phyloP scores from a whole-genome alignment of 2,797 vertebrate species.

The Sebastolobus alascanus region DNA sequence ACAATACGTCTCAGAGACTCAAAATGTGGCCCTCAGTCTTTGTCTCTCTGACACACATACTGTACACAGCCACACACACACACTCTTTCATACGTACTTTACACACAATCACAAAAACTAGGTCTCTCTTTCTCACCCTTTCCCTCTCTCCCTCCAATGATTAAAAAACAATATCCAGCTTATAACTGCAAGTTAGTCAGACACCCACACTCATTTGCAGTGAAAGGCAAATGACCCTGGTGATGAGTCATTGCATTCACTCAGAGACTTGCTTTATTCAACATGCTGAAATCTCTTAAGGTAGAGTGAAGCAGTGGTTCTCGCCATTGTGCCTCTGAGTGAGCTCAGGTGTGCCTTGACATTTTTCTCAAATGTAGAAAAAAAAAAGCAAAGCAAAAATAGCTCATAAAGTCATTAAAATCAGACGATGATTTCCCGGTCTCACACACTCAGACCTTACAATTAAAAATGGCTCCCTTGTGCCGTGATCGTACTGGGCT shows the following conservation, averaged over 20 bases:
- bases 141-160: slow-evolving; percentile 62
- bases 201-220: slow-evolving; percentile 89
- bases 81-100: slow-evolving; percentile 21
- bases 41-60: slow-evolving; percentile 44
- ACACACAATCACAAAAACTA: slow-evolving; percentile 40
- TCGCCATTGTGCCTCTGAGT: slow-evolving; percentile 55
- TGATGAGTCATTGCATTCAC: slow-evolving; percentile 86
- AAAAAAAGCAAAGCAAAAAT: slow-evolving; percentile 35
- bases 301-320: slow-evolving; percentile 60
- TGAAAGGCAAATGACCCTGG: slow-evolving; percentile 87
- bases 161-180: slow-evolving; percentile 86
- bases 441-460: slow-evolving; percentile 6
- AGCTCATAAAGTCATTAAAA: slow-evolving; percentile 41
- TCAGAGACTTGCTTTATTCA: slow-evolving; percentile 78
- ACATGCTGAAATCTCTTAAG: slow-evolving; percentile 73
- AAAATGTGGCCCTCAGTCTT: slow-evolving; percentile 54
- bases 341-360: slow-evolving; percentile 62
- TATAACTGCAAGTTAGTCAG: slow-evolving; percentile 86
- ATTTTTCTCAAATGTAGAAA: slow-evolving; percentile 42
- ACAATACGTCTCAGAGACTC: slow-evolving; percentile 41
- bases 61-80: slow-evolving; percentile 23
- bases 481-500: background rate
- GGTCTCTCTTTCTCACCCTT: slow-evolving; percentile 41
- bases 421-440: slow-evolving; percentile 29
- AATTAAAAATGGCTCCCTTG: slow-evolving; percentile 20